A percentile compares a stretch with the other conserved stretches of the same genome.
Evolutionary conservation across 2,113 vertebrate genomes (phyloP).

Genomic region (Martes martes): DNA sequence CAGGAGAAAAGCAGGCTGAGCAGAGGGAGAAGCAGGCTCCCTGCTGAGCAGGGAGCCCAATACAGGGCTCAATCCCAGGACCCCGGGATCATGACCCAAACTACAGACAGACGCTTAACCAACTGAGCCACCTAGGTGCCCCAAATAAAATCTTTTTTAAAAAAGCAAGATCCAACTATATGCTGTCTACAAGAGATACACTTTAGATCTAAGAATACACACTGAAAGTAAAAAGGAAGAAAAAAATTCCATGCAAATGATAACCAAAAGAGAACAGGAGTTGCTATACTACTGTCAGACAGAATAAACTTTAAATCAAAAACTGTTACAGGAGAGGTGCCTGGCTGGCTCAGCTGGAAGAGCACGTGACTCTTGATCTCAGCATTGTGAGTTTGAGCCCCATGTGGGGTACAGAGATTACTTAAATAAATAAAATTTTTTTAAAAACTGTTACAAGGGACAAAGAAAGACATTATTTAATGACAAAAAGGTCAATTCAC

Average conservation of each 20-base stretch:
- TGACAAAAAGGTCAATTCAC: not conserved
- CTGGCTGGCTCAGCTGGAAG: not conserved
- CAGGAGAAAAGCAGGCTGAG: too few species aligned
- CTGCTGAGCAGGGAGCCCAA: too few species aligned
- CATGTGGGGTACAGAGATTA: not conserved
- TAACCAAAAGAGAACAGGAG: not conserved
- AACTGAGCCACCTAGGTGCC: too few species aligned
- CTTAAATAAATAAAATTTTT: not conserved
- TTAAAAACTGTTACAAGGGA: not conserved
- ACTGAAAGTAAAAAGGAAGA: not conserved
- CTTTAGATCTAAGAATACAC: too few species aligned
- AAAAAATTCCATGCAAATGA: not conserved
- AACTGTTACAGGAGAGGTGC: not conserved
- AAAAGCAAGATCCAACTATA: not conserved
- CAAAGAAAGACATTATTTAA: not conserved
- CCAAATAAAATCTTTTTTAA: not conserved
- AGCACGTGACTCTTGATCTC: not conserved
- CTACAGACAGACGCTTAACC: too few species aligned
- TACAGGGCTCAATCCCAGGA: too few species aligned
- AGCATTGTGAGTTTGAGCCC: not conserved
- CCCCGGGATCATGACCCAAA: too few species aligned
- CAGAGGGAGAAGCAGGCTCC: too few species aligned
- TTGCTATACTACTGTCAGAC: not conserved
- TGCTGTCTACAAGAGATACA: not conserved
- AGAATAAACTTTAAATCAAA: not conserved